phyloP scores from a whole-genome alignment of 2,888 invertebrate genomes.

The Pollenia amentaria region DNA sequence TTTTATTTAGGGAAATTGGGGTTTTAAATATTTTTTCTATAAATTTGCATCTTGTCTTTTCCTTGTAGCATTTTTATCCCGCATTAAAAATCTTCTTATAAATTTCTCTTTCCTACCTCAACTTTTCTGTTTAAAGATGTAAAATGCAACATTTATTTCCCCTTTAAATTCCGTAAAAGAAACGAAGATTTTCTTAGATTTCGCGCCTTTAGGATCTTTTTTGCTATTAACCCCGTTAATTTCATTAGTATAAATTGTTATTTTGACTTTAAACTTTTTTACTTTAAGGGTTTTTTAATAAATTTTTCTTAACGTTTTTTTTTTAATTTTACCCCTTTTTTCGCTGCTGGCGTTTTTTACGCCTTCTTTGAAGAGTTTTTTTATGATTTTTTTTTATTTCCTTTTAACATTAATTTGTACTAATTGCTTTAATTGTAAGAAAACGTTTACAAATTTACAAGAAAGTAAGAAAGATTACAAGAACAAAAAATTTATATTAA shows the following conservation, averaged over 20 bases:
- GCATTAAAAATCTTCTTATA: too few species aligned
- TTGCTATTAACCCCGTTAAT: conserved; percentile 10
- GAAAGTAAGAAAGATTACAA: neutral
- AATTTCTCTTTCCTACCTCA: too few species aligned
- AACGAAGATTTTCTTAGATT: too few species aligned
- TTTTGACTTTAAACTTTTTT: conserved; percentile 26
- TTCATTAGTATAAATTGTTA: conserved; percentile 32
- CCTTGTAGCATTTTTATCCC: too few species aligned
- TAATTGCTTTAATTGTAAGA: conserved; percentile 36
- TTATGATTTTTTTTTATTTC: neutral
- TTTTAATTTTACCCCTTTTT: neutral
- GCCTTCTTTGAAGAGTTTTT: conserved; percentile 11
- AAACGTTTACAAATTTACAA: neutral
- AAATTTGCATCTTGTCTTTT: too few species aligned
- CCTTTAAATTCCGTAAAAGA: neutral
- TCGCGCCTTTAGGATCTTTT: neutral
- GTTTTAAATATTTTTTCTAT: too few species aligned
- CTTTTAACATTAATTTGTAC: conserved; percentile 49
- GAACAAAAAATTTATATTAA: neutral
- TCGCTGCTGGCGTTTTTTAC: neutral
- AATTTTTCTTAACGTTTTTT: neutral
- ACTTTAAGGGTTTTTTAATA: neutral
- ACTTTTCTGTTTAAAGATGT: too few species aligned
- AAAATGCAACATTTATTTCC: neutral
- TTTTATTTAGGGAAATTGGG: too few species aligned